A percentile compares a stretch with the other conserved stretches of the same genome.
Evolutionary conservation across 92 coral and sea anemone genomes (phyloP).

Genomic region (Zoanthus sansibaricus): DNA sequence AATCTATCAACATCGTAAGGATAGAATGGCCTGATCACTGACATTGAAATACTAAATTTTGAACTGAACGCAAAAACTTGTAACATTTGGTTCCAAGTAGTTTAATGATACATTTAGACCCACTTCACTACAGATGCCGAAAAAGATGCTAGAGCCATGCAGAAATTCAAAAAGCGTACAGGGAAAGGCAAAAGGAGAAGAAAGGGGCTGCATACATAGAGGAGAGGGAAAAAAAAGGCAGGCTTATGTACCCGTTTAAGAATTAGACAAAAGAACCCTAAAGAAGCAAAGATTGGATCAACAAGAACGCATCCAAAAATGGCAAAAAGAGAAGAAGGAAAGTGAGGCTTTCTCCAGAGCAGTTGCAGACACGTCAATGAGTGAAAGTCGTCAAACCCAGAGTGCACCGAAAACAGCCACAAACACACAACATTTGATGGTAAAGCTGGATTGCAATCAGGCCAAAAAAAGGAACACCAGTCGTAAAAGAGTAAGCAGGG

Average conservation of each 20-base stretch:
- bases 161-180: conserved; percentile 43
- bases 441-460: conserved; percentile 43
- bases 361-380: too few species aligned
- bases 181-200: too few species aligned
- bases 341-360: too few species aligned
- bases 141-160: conserved; percentile 25
- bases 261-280: too few species aligned
- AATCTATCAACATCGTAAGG: too few species aligned
- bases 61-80: neutral
- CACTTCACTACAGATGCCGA: conserved; percentile 6
- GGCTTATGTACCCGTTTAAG: too few species aligned
- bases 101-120: neutral
- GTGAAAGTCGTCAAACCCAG: conserved; percentile 26
- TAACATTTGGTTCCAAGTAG: conserved; percentile 1
- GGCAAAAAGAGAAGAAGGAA: too few species aligned
- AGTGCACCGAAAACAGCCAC: neutral
- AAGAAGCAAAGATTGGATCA: too few species aligned
- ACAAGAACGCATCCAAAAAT: too few species aligned
- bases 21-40: conserved; percentile 14
- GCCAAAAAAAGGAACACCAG: conserved; percentile 29
- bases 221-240: too few species aligned
- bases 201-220: too few species aligned
- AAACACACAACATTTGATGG: neutral
- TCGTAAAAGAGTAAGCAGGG: too few species aligned
- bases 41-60: conserved; percentile 1